Conservation (phyloP, 2,113 vertebrate species). For the Alouatta palliata region DNA sequence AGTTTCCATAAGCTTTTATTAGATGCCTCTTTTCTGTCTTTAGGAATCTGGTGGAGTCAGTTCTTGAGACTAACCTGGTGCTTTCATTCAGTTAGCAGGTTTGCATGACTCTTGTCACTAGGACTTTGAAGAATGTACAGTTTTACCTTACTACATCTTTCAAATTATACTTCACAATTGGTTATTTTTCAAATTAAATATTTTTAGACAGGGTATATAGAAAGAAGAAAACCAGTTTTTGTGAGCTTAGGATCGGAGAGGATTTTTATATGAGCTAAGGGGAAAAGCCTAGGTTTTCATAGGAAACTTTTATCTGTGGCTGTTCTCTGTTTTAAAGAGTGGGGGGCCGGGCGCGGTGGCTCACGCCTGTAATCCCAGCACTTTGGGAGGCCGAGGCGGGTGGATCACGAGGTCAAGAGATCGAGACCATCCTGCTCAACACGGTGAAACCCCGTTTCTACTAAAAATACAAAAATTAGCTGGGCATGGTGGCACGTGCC, state of each 20-base stretch:
- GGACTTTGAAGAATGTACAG: background rate
- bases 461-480: no score
- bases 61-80: background rate
- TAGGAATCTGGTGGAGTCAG: background rate
- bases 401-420: no score
- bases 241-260: background rate
- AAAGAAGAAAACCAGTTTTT: slow-evolving; percentile 23
- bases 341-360: no score
- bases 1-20: background rate
- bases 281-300: background rate
- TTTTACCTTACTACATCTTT: background rate
- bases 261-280: background rate
- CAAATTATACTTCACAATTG: background rate
- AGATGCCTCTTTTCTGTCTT: background rate
- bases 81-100: background rate
- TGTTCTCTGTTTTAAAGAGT: background rate
- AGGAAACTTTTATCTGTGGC: background rate
- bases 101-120: background rate
- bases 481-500: no score
- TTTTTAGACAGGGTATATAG: background rate
- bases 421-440: no score
- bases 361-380: no score
- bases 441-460: no score
- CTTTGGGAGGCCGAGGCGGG: no score
- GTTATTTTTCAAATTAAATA: background rate